Percentiles rank a stretch among this genome's conserved stretches.
phyloP scores from a whole-genome alignment of 2,888 invertebrate species.

The Ophion slaviceki region DNA sequence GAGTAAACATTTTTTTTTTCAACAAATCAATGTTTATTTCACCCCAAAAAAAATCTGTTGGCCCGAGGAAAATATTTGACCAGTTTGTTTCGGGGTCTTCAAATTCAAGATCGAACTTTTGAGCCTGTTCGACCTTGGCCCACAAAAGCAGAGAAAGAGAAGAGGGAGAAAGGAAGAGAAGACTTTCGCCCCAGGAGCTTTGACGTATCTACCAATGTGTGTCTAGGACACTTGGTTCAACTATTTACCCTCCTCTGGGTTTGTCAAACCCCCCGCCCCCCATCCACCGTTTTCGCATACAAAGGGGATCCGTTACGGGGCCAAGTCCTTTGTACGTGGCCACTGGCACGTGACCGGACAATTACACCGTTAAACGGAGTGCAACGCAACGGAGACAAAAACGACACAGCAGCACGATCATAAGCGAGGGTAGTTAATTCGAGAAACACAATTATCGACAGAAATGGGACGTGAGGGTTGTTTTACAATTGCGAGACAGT shows the following conservation, averaged over 20 bases:
- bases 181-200: slow-evolving; percentile 23
- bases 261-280: neutral
- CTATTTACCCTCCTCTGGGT: slow-evolving; percentile 27
- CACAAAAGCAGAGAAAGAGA: neutral
- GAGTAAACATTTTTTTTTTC: neutral
- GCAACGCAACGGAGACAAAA: neutral
- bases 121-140: slow-evolving; percentile 27
- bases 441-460: neutral
- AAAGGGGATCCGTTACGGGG: neutral
- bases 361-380: slow-evolving; percentile 9
- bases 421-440: neutral
- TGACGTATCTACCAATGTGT: slow-evolving; percentile 38
- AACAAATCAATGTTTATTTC: neutral
- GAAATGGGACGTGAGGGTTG: neutral
- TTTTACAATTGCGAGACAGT: neutral
- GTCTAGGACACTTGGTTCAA: slow-evolving; percentile 52
- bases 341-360: slow-evolving; percentile 6
- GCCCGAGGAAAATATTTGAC: neutral
- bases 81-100: neutral
- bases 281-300: neutral
- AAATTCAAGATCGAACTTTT: slow-evolving; percentile 17
- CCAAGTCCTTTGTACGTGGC: neutral
- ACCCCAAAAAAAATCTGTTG: neutral
- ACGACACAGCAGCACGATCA: neutral
- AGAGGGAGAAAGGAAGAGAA: neutral